Percentiles rank a stretch among this genome's conserved stretches.
Evolutionary conservation across 2,888 invertebrate species (phyloP).

Genomic region (Rhorus exstirpatorius): DNA sequence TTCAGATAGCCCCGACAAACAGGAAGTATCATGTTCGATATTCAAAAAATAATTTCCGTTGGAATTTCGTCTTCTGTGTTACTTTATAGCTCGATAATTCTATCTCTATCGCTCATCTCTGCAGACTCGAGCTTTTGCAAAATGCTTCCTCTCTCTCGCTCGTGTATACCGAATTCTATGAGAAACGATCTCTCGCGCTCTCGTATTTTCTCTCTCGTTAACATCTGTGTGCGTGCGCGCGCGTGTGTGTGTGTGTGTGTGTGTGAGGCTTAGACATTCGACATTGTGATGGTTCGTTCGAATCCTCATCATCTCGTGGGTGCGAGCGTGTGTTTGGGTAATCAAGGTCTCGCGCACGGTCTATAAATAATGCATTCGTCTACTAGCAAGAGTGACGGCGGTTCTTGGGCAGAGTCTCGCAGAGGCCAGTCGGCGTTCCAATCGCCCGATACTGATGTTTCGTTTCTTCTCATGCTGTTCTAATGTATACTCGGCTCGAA

Average conservation of each 20-base stretch:
- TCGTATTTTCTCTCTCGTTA: slow-evolving; percentile 42
- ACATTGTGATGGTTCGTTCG: slow-evolving; percentile 28
- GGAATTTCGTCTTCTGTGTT: too few species aligned
- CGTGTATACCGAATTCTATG: too few species aligned
- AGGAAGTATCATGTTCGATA: too few species aligned
- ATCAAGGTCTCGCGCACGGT: slow-evolving; percentile 78
- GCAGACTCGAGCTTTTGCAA: too few species aligned
- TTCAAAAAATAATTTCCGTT: too few species aligned
- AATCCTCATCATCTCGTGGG: slow-evolving; percentile 50
- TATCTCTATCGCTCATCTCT: too few species aligned
- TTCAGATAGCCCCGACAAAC: too few species aligned
- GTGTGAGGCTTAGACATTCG: slow-evolving; percentile 59
- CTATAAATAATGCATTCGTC: slow-evolving; percentile 81
- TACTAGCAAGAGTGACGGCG: slow-evolving; percentile 68
- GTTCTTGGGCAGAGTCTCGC: slow-evolving; percentile 59
- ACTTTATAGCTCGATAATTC: too few species aligned
- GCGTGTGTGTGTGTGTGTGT: too few species aligned
- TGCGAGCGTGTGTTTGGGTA: slow-evolving; percentile 71
- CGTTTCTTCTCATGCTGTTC: neutral
- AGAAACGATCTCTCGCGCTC: neutral
- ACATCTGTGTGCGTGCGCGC: neutral
- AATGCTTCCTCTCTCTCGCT: too few species aligned
- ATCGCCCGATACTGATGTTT: slow-evolving; percentile 51
- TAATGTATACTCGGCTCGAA: slow-evolving; percentile 1
- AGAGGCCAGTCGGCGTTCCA: slow-evolving; percentile 64